These are phyloP conservation scores for Antheraea assamensis DNA, from an alignment of 2,888 invertebrate genomes.

Conservation along the genomic window DNA sequence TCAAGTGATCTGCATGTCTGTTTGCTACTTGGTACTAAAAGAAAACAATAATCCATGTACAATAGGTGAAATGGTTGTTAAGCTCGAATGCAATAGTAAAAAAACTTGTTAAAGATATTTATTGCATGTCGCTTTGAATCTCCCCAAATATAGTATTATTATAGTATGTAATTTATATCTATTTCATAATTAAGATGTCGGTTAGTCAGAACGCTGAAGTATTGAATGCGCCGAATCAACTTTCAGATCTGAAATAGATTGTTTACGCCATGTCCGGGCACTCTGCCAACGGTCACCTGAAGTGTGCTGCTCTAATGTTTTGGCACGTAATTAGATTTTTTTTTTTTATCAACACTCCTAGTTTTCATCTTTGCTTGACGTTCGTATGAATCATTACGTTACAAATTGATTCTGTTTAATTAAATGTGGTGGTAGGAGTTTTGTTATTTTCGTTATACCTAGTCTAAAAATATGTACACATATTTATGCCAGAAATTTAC, in stretches of 20 bases:
- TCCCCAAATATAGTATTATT: neutral
- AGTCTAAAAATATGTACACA: neutral
- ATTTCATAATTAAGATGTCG: constrained; percentile 18
- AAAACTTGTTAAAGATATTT: neutral
- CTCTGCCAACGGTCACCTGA: constrained; percentile 73
- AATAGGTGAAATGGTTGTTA: neutral
- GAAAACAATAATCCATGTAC: too few species aligned
- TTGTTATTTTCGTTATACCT: neutral
- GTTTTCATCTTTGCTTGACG: constrained; percentile 4
- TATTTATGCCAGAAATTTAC: neutral
- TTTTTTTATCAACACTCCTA: constrained; percentile 53
- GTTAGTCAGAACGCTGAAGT: constrained; percentile 25
- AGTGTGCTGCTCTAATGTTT: constrained; percentile 65
- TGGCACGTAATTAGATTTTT: constrained; percentile 68
- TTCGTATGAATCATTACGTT: neutral
- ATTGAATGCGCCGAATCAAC: constrained; percentile 64
- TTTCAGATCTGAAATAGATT: constrained; percentile 77
- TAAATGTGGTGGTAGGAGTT: neutral
- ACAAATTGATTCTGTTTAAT: neutral
- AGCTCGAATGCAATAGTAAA: neutral
- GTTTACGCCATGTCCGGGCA: constrained; percentile 77
- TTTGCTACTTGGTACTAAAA: too few species aligned
- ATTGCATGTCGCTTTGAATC: neutral
- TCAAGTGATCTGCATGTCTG: too few species aligned
- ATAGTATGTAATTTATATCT: neutral